A percentile compares a stretch with the other conserved stretches of the same genome.
Conservation (phyloP, 2,888 invertebrate species). For the Spilarctia lutea region DNA sequence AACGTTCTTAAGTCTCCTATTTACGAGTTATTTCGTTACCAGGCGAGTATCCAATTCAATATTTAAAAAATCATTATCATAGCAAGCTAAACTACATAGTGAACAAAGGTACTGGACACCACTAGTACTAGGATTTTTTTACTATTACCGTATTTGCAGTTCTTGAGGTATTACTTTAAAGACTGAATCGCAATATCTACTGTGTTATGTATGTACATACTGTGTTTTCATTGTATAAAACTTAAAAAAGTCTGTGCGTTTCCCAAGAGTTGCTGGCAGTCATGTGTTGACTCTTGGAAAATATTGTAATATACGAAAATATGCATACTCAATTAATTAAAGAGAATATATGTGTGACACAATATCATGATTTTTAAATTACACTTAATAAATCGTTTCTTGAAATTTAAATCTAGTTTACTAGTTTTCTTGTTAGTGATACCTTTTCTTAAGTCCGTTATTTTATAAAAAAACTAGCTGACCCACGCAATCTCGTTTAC, state of each 20-base stretch:
- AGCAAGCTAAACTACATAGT: not conserved
- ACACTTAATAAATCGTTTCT: constrained; percentile 13
- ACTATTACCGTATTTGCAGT: no score
- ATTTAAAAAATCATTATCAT: not conserved
- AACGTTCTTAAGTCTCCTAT: no score
- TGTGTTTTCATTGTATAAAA: not conserved
- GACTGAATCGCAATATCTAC: not conserved
- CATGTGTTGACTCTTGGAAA: not conserved
- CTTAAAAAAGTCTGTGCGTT: not conserved
- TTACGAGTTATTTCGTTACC: not conserved
- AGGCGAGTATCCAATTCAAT: not conserved
- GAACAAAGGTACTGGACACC: not conserved
- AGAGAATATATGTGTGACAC: constrained; percentile 9
- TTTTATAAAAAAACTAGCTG: constrained; percentile 2
- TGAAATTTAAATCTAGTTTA: constrained; percentile 18
- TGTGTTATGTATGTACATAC: not conserved
- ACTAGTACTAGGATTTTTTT: no score
- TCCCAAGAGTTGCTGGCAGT: not conserved
- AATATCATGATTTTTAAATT: constrained; percentile 16
- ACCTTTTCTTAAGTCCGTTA: constrained; percentile 16
- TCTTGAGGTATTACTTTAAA: not conserved
- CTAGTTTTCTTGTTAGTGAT: constrained; percentile 19
- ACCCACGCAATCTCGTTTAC: no score
- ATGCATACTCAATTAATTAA: constrained; percentile 15
- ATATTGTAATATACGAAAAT: not conserved